Percentiles rank a stretch among this genome's conserved stretches.
phyloP scores from a whole-genome alignment of 2,797 vertebrate species.

The Distichodus sexfasciatus region DNA sequence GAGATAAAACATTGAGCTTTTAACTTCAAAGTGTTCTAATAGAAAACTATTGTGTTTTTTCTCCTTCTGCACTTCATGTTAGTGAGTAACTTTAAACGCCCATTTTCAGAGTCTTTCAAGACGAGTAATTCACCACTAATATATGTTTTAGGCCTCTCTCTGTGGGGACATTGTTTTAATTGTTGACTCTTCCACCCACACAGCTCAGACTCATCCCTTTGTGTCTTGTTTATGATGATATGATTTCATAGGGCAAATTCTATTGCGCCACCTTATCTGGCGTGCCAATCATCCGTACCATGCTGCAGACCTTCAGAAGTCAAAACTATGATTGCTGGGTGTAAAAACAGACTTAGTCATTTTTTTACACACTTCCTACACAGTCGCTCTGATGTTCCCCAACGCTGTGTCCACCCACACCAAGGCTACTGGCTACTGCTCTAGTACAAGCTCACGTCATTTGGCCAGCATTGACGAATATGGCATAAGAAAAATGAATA shows the following conservation, averaged over 20 bases:
- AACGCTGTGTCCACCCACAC: slow-evolving; percentile 22
- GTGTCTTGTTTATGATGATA: slow-evolving; percentile 19
- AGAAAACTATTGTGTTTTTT: neutral
- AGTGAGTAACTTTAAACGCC: neutral
- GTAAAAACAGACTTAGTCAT: slow-evolving; percentile 29
- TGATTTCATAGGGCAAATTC: slow-evolving; percentile 18
- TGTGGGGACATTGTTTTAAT: slow-evolving; percentile 32
- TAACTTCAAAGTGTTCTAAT: neutral
- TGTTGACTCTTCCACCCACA: slow-evolving; percentile 41
- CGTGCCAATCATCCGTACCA: slow-evolving; percentile 20
- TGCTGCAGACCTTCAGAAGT: slow-evolving; percentile 25
- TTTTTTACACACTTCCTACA: slow-evolving; percentile 22
- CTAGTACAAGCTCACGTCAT: neutral
- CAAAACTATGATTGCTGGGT: slow-evolving; percentile 10
- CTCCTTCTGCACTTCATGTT: neutral
- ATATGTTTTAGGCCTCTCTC: slow-evolving; percentile 1
- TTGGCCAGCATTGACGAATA: neutral
- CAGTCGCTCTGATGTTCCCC: slow-evolving; percentile 14
- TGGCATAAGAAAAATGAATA: slow-evolving; percentile 17
- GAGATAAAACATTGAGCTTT: slow-evolving; percentile 2
- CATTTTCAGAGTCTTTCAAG: neutral
- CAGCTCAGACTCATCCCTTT: slow-evolving; percentile 32
- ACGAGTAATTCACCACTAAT: neutral
- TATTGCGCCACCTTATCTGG: slow-evolving; percentile 25
- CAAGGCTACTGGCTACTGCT: slow-evolving; percentile 17